Percentiles rank a stretch among this genome's conserved stretches.
These are phyloP conservation scores for Tolmerus cingulatus DNA, from an alignment of 2,888 invertebrate genomes.

Conservation along the genomic window DNA sequence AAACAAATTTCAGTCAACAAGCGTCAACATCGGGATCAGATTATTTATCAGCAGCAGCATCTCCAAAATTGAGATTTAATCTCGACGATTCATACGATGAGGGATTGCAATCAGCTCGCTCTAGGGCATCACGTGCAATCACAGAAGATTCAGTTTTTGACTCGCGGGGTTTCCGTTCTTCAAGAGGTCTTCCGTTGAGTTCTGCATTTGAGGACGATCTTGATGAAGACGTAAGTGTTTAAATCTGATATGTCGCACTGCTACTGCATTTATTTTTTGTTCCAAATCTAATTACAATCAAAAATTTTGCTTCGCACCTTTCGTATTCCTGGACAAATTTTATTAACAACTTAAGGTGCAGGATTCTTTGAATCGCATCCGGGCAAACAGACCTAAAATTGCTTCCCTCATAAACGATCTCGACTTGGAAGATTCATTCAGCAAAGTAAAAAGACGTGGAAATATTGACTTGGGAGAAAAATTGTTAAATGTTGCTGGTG, in stretches of 20 bases:
- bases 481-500: constrained; percentile 69
- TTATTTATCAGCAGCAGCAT: background rate
- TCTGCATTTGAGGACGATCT: constrained; percentile 63
- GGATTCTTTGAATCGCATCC: constrained; percentile 69
- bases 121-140: constrained; percentile 64
- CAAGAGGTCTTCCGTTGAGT: constrained; percentile 64
- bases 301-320: background rate
- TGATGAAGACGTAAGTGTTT: constrained; percentile 64
- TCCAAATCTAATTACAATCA: background rate
- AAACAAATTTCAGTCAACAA: constrained; percentile 1
- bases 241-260: background rate
- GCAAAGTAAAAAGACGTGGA: constrained; percentile 68
- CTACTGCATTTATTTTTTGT: background rate
- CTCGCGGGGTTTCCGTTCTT: constrained; percentile 68
- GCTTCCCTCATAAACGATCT: constrained; percentile 54
- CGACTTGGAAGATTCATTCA: constrained; percentile 70
- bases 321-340: constrained; percentile 11
- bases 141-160: constrained; percentile 71
- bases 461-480: constrained; percentile 51
- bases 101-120: constrained; percentile 64
- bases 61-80: constrained; percentile 39
- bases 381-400: constrained; percentile 67
- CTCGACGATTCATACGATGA: constrained; percentile 58
- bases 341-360: constrained; percentile 66
- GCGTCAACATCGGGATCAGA: background rate